These are phyloP conservation scores for Taurulus bubalis DNA, from an alignment of 2,113 vertebrate species.

Conservation along the genomic window DNA sequence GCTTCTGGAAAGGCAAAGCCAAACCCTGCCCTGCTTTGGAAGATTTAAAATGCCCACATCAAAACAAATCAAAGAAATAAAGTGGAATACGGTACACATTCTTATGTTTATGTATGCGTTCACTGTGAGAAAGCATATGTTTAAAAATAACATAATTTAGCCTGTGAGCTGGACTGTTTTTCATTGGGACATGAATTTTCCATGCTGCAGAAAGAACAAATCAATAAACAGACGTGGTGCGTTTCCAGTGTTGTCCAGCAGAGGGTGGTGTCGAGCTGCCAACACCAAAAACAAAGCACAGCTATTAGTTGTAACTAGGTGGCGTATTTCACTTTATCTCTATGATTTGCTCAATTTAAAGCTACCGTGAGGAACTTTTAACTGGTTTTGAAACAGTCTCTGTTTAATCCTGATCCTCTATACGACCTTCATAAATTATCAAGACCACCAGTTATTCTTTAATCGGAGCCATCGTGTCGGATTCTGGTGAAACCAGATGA, in stretches of 20 bases:
- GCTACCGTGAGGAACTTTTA: neutral
- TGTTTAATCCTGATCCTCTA: neutral
- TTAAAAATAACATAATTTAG: neutral
- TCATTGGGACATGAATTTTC: conserved; percentile 11
- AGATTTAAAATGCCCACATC: conserved; percentile 49
- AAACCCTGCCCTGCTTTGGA: conserved; percentile 27
- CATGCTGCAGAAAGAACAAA: neutral
- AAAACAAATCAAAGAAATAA: conserved; percentile 33
- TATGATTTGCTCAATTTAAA: neutral
- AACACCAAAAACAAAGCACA: neutral
- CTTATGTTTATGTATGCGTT: conserved; percentile 31
- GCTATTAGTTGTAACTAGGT: neutral
- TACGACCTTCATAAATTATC: neutral
- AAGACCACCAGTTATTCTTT: neutral
- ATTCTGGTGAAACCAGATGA: neutral
- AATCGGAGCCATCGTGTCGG: neutral
- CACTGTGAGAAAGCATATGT: neutral
- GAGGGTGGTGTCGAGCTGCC: neutral
- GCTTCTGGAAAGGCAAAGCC: conserved; percentile 48
- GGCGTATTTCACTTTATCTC: neutral
- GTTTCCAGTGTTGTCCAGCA: conserved; percentile 10
- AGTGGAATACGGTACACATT: conserved; percentile 29
- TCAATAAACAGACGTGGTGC: neutral
- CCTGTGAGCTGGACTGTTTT: neutral
- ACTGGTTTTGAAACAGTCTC: neutral